These are phyloP conservation scores for Leptopilina boulardi DNA, from an alignment of 1,140 invertebrate species.

Conservation along the genomic window DNA sequence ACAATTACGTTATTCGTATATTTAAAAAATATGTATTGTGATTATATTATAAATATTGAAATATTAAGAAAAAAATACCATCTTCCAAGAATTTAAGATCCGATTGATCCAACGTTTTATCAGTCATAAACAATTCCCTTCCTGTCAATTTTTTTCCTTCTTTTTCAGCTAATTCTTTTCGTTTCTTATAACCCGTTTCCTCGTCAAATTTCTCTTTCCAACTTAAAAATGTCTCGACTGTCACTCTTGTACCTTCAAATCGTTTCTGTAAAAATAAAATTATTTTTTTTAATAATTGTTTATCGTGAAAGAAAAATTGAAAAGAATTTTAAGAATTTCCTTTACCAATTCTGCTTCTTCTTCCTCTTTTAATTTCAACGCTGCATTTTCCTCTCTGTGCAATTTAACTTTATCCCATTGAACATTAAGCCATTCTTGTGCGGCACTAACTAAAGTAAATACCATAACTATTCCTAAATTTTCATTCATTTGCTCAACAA, in stretches of 20 bases:
- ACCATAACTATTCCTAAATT: conserved; percentile 98
- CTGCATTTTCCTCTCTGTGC: conserved; percentile 82
- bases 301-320: conserved; percentile 6
- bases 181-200: conserved; percentile 88
- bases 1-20: conserved; percentile 18
- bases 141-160: conserved; percentile 88
- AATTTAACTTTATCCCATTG: conserved; percentile 88
- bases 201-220: conserved; percentile 97
- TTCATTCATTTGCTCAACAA: conserved; percentile 86
- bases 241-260: conserved; percentile 96
- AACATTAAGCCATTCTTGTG: conserved; percentile 94
- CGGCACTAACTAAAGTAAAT: conserved; percentile 94
- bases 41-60: conserved; percentile 40
- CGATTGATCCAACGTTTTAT: conserved; percentile 94
- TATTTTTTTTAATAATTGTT: conserved; percentile 28
- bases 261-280: conserved; percentile 82
- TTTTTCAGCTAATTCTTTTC: conserved; percentile 82
- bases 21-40: conserved; percentile 15
- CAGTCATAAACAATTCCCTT: conserved; percentile 93
- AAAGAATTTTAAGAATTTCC: conserved; percentile 17
- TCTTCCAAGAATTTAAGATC: conserved; percentile 96
- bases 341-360: conserved; percentile 91
- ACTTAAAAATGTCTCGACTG: conserved; percentile 95
- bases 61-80: conserved; percentile 76
- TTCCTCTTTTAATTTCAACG: conserved; percentile 82